These are phyloP conservation scores for Brachionus sp. DNA, from an alignment of 1,140 invertebrate species.

Conservation along the genomic window DNA sequence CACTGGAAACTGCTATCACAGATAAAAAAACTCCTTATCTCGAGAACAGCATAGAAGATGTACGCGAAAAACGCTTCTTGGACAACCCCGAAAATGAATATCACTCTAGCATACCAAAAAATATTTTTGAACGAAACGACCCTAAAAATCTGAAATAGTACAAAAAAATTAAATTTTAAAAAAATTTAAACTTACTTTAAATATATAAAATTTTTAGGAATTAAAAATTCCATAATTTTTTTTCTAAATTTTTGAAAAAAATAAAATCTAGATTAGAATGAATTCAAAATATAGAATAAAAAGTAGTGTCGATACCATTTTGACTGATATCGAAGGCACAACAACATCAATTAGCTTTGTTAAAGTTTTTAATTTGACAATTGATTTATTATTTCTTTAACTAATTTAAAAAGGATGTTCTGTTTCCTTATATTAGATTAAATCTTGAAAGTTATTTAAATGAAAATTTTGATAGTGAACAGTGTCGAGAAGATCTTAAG, in stretches of 20 bases:
- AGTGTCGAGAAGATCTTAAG: slow-evolving; percentile 23
- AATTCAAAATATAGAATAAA: neutral
- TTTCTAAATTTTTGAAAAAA: neutral
- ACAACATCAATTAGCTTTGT: slow-evolving; percentile 44
- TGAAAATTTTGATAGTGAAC: neutral
- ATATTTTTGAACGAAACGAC: slow-evolving; percentile 37
- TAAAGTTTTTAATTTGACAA: neutral
- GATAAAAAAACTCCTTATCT: slow-evolving; percentile 29
- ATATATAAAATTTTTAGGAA: neutral
- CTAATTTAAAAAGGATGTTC: neutral
- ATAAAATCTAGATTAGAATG: neutral
- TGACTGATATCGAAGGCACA: slow-evolving; percentile 40
- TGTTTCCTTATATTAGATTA: slow-evolving; percentile 36
- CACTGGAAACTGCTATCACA: neutral
- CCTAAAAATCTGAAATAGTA: slow-evolving; percentile 21
- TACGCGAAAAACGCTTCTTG: slow-evolving; percentile 18
- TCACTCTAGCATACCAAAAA: slow-evolving; percentile 16
- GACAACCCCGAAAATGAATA: neutral
- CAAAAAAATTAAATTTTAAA: neutral
- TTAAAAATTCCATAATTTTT: no score
- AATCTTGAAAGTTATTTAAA: slow-evolving; percentile 10
- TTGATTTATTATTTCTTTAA: neutral
- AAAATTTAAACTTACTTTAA: neutral
- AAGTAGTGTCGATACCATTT: neutral
- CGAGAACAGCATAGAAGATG: neutral